Evolutionary conservation across 1,140 invertebrate genomes (phyloP).

Genomic region (Drosophila sp.): DNA sequence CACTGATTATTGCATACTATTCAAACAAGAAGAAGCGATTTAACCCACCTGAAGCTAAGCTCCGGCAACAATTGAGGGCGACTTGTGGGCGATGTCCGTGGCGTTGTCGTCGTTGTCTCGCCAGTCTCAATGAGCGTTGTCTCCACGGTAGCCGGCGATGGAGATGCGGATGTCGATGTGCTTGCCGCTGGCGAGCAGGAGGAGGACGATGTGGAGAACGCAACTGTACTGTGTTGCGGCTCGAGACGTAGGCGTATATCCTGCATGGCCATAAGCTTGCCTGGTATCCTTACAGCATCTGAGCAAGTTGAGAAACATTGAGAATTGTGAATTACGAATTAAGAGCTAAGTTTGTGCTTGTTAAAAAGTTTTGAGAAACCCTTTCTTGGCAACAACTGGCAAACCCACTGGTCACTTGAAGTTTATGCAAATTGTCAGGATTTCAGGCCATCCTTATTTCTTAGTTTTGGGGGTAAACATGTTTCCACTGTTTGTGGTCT

Average conservation of each 20-base stretch:
- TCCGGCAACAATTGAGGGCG: conserved; percentile 22
- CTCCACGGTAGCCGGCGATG: conserved; percentile 51
- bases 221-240: conserved; percentile 73
- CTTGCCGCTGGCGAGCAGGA: conserved; percentile 19
- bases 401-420: conserved; percentile 41
- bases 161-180: conserved; percentile 11
- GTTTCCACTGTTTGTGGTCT: conserved; percentile 25
- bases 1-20: conserved; percentile 18
- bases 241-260: conserved; percentile 78
- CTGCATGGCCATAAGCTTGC: conserved; percentile 68
- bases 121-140: conserved; percentile 67
- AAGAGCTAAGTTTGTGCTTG: conserved; percentile 33
- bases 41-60: conserved; percentile 58
- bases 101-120: conserved; percentile 17
- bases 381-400: conserved; percentile 31
- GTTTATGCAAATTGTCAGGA: conserved; percentile 65
- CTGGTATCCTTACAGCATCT: conserved; percentile 55
- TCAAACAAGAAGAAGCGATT: too few species aligned
- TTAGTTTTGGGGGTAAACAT: conserved; percentile 40
- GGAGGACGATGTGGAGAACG: conserved; percentile 41
- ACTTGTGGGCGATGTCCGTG: conserved; percentile 8
- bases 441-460: conserved; percentile 23
- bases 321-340: background rate
- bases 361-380: conserved; percentile 48
- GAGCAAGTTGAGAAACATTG: conserved; percentile 8